phyloP scores from a whole-genome alignment of 2,888 invertebrate genomes.

The Pammene fasciana region DNA sequence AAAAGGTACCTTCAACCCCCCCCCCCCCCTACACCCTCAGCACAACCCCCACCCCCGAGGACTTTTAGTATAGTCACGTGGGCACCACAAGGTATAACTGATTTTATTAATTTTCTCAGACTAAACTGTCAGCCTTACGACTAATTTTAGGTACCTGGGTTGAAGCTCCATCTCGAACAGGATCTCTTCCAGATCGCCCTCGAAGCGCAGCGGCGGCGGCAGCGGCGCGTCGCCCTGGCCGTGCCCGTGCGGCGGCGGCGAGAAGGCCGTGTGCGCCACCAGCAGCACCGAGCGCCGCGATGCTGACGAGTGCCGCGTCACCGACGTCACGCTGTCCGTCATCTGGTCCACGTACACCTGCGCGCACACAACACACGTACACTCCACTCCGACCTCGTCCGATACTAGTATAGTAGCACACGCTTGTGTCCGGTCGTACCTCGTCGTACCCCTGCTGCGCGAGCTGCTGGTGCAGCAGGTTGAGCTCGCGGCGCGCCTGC shows the following conservation, averaged over 20 bases:
- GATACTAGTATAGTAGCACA: too few relatives aligned
- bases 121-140: too few relatives aligned
- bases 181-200: constrained; percentile 92
- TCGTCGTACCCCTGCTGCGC: constrained; percentile 67
- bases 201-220: constrained; percentile 86
- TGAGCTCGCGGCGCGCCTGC: constrained; percentile 91
- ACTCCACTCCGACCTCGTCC: too few relatives aligned
- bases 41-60: too few relatives aligned
- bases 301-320: constrained; percentile 95
- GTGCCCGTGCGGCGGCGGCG: constrained; percentile 77
- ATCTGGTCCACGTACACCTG: constrained; percentile 96
- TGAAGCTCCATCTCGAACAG: constrained; percentile 90
- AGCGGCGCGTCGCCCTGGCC: constrained; percentile 84
- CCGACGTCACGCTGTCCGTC: constrained; percentile 91
- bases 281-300: constrained; percentile 95
- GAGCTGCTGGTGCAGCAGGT: constrained; percentile 91
- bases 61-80: too few relatives aligned
- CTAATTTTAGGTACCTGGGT: constrained; percentile 58
- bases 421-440: neutral
- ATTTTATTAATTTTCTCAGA: too few relatives aligned
- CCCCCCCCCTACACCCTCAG: too few relatives aligned
- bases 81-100: too few relatives aligned
- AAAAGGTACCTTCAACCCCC: too few relatives aligned
- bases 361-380: neutral
- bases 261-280: constrained; percentile 95